Evolutionary conservation across 2,888 invertebrate genomes (phyloP).

Genomic region (Neoscelio sp.): DNA sequence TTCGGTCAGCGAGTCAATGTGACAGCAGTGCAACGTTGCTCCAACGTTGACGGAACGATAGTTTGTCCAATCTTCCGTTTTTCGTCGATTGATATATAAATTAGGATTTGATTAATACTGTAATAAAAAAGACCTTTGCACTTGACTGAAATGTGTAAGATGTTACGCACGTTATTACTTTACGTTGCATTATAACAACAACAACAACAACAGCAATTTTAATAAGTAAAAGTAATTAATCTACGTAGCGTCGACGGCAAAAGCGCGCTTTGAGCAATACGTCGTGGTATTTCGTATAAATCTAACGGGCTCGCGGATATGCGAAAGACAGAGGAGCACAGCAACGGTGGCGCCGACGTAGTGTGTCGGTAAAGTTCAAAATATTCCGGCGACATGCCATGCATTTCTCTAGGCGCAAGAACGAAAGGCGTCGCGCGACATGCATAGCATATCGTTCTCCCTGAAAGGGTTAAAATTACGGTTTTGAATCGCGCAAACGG

Average conservation of each 20-base stretch:
- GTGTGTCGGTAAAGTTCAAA: slow-evolving; percentile 57
- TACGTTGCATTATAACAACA: no score
- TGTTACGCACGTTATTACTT: no score
- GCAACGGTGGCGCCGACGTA: slow-evolving; percentile 55
- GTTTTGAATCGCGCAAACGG: slow-evolving; percentile 64
- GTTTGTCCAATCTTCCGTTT: no score
- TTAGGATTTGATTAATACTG: no score
- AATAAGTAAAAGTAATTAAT: slow-evolving; percentile 53
- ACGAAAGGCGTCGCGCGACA: slow-evolving; percentile 52
- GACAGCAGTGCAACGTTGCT: no score
- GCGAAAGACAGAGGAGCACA: slow-evolving; percentile 7
- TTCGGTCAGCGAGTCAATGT: no score
- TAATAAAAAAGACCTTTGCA: no score
- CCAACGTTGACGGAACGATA: no score
- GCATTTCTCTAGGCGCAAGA: slow-evolving; percentile 64
- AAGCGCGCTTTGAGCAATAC: slow-evolving; percentile 57
- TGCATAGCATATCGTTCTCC: slow-evolving; percentile 54
- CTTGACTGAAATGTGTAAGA: no score
- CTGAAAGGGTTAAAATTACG: slow-evolving; percentile 67
- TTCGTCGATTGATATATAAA: no score
- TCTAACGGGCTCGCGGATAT: slow-evolving; percentile 45
- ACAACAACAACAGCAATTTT: slow-evolving; percentile 21
- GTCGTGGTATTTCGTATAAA: slow-evolving; percentile 61
- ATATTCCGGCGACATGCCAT: slow-evolving; percentile 63
- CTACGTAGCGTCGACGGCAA: slow-evolving; percentile 8